phyloP scores from a whole-genome alignment of 2,888 invertebrate genomes.

The Nesidiocoris tenuis region DNA sequence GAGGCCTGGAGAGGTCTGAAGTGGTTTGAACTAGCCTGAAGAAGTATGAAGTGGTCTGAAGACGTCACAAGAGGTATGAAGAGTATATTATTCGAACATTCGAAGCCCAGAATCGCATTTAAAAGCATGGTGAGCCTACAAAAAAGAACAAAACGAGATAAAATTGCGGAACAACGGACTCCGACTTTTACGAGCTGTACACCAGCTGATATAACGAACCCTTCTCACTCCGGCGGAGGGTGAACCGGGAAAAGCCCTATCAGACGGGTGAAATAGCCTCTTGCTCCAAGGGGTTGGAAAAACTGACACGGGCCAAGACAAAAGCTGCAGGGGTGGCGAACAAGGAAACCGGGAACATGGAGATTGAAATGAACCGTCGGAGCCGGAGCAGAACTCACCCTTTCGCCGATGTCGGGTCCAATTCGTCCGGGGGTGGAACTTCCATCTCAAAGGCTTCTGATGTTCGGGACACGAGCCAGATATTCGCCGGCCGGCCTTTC shows the following conservation, averaged over 20 bases:
- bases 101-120: no score
- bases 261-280: neutral
- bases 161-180: no score
- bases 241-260: neutral
- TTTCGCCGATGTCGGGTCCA: neutral
- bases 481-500: neutral
- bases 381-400: neutral
- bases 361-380: neutral
- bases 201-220: no score
- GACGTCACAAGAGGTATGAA: no score
- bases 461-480: neutral
- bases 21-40: no score
- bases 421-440: neutral
- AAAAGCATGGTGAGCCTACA: no score
- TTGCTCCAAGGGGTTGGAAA: neutral
- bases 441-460: neutral
- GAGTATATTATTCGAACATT: no score
- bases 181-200: no score
- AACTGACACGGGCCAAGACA: neutral
- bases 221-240: neutral
- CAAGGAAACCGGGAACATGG: neutral
- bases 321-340: neutral
- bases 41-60: no score
- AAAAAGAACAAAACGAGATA: no score
- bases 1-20: no score